Evolutionary conservation across 2,797 vertebrate genomes (phyloP), one percentile per base, ranked within the genome.

Genomic region (Sus cebifrons): DNA sequence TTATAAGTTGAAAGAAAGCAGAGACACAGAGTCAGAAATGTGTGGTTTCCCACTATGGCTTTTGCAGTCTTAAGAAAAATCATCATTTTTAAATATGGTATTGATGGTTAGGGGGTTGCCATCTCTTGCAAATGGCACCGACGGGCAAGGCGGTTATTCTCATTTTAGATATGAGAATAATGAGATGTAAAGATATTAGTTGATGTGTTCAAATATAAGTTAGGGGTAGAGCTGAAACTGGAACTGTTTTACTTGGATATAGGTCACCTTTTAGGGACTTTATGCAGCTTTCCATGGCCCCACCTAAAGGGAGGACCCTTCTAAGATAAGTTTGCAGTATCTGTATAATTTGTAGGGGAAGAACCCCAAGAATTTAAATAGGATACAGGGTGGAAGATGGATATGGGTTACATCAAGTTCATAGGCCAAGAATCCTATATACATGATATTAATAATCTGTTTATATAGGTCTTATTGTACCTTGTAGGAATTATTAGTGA

Each of bases 21-120:
- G 23, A 70, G 27, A 27, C 5, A 36, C 8, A 25, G 15, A 36
- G 9, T 44, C 54, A 78, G 52, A 79, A 83, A 67, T 86, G 73
- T 14, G 16, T 49, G n/a, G 17, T 75, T 49, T 75, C 40, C 29
- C 23, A 82, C 74, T 93, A 78, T 75, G 49, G 0, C 21, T 49
- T 94, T 96, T 81, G 17, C 40, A n/a, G 62, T 79, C 25, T 54
- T 93, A 89, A 65, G 11, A 32, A 86, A 86, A 91, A 87, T 40
- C 4, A 17, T 85, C 56, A 56, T 62, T 95, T 58, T 65, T 64
- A 62, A 93, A 93, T 67, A 25, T 67, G 9, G 3, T 15, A 21
- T 67, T 32, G 25, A 56, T 54, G 29, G 27, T 62, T 74, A 67
- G 11, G 32, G 36, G 12, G 52, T 29, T 67, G 36, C 36, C 36